Evolutionary conservation across 92 coral and sea anemone species (phyloP).

Genomic region (Micromussa lordhowensis): DNA sequence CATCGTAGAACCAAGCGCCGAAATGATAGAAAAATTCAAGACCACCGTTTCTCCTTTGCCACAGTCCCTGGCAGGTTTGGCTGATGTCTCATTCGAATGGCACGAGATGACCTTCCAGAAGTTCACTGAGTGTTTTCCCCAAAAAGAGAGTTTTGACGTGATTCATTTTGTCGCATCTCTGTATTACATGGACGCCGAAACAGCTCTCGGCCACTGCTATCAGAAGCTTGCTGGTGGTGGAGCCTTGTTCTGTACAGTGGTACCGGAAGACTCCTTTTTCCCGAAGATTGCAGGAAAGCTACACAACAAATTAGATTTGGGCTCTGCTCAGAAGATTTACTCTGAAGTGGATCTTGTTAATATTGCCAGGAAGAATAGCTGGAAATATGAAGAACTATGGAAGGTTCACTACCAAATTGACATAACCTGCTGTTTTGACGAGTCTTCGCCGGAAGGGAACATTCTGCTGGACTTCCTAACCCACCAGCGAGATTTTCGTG

Average conservation of each 20-base stretch:
- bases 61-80: neutral
- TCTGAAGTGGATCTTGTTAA: neutral
- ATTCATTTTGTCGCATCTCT: slow-evolving; percentile 21
- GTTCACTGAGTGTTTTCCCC: neutral
- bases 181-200: slow-evolving; percentile 28
- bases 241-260: slow-evolving; percentile 11
- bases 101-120: neutral
- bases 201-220: neutral
- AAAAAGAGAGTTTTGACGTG: neutral
- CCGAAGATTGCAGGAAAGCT: neutral
- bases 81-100: slow-evolving; percentile 21
- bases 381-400: slow-evolving; percentile 9
- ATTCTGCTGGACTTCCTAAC: slow-evolving; percentile 29
- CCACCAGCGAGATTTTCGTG: slow-evolving; percentile 5
- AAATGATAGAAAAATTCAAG: neutral
- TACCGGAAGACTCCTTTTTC: slow-evolving; percentile 1
- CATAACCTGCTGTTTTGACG: slow-evolving; percentile 18
- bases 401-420: neutral
- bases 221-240: slow-evolving; percentile 5
- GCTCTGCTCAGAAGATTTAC: neutral
- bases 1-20: slow-evolving; percentile 1
- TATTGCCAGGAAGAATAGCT: slow-evolving; percentile 1
- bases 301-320: neutral
- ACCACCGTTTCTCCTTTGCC: neutral
- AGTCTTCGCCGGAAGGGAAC: neutral